These are phyloP conservation scores for Smithornis capensis DNA, from an alignment of 2,113 vertebrate genomes.

Conservation along the genomic window DNA sequence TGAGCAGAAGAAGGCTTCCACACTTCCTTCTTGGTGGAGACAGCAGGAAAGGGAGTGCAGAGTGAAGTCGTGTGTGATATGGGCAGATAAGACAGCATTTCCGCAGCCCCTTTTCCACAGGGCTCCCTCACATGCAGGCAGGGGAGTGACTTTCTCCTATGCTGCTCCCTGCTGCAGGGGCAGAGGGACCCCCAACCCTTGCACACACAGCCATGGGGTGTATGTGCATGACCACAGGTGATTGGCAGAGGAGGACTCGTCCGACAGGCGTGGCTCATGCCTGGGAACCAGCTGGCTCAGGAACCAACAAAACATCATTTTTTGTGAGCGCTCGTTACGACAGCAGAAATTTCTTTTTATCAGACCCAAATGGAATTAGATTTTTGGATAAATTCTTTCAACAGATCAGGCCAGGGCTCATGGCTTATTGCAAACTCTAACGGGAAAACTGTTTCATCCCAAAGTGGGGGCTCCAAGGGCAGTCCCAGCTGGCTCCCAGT, in stretches of 20 bases:
- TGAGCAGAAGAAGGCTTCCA: background rate
- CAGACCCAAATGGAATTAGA: background rate
- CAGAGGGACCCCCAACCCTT: background rate
- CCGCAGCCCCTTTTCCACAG: rapidly evolving
- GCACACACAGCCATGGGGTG: rapidly evolving
- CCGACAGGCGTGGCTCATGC: background rate
- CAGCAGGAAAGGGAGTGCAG: background rate
- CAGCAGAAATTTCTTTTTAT: background rate
- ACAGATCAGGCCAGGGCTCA: background rate
- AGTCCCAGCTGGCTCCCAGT: background rate
- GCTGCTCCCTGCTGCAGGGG: rapidly evolving
- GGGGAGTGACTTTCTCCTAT: background rate
- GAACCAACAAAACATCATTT: background rate
- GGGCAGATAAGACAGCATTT: background rate
- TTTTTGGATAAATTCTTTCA: background rate
- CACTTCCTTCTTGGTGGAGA: constrained; percentile 1
- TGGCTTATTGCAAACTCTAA: background rate
- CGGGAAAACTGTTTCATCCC: background rate
- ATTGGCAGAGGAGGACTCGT: background rate
- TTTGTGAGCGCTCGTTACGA: background rate
- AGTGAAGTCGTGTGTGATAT: background rate
- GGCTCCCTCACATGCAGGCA: rapidly evolving
- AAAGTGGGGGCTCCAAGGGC: background rate
- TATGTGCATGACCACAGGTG: rapidly evolving
- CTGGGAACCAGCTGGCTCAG: background rate